phyloP scores from a whole-genome alignment of 2,888 invertebrate genomes.

The Hylaea fasciaria region DNA sequence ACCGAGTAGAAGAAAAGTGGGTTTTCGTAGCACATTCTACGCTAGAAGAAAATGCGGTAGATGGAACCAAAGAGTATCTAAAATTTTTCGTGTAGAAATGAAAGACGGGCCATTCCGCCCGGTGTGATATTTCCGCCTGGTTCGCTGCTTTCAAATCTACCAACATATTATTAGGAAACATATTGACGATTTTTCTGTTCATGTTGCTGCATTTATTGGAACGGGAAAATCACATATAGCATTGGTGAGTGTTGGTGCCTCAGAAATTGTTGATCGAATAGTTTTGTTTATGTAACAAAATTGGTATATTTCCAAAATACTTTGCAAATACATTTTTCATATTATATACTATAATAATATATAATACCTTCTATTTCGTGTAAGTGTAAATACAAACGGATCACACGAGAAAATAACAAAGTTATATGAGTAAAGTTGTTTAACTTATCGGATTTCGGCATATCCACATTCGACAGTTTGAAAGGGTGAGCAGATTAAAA shows the following conservation, averaged over 20 bases:
- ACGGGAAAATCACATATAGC: slow-evolving; percentile 11
- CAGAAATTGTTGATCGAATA: slow-evolving; percentile 4
- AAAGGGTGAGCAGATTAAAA: slow-evolving; percentile 25
- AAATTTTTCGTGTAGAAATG: slow-evolving; percentile 11
- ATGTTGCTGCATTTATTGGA: slow-evolving; percentile 17
- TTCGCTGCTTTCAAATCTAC: slow-evolving; percentile 5
- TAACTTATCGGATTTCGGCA: slow-evolving; percentile 6
- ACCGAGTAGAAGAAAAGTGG: slow-evolving; percentile 8
- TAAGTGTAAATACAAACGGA: not conserved
- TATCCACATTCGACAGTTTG: slow-evolving; percentile 18
- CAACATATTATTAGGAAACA: slow-evolving; percentile 16
- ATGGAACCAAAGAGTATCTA: slow-evolving; percentile 12
- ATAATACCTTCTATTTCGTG: too few species aligned
- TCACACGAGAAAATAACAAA: slow-evolving; percentile 12
- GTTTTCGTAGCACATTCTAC: slow-evolving; percentile 1
- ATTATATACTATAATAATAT: too few species aligned
- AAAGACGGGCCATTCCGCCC: slow-evolving; percentile 19
- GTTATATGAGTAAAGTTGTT: slow-evolving; percentile 22
- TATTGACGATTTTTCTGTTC: slow-evolving; percentile 21
- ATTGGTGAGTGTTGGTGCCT: slow-evolving; percentile 8
- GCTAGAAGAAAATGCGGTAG: not conserved
- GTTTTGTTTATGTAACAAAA: slow-evolving; percentile 3
- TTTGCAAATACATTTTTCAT: not conserved
- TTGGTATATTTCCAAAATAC: slow-evolving; percentile 9
- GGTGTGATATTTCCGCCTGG: slow-evolving; percentile 19